Evolutionary conservation across 1,140 invertebrate genomes (phyloP).

Genomic region (Neomicropteryx cornuta): DNA sequence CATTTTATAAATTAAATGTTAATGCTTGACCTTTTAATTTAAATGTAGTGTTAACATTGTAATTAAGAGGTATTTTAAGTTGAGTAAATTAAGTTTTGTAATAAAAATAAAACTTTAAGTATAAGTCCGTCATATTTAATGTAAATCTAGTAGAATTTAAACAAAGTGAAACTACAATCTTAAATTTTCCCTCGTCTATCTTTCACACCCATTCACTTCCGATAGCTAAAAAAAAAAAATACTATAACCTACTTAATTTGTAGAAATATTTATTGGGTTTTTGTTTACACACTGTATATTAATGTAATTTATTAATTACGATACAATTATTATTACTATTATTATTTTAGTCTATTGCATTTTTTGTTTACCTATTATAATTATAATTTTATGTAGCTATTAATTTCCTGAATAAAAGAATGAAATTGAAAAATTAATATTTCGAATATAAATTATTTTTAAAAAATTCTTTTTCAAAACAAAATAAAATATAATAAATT

Average conservation of each 20-base stretch:
- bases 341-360: too few species aligned
- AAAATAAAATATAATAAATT: slow-evolving; percentile 1
- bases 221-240: background rate
- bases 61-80: too few species aligned
- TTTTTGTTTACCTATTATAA: too few species aligned
- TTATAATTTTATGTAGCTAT: background rate
- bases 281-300: too few species aligned
- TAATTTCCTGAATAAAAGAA: slow-evolving; percentile 2
- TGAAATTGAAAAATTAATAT: background rate
- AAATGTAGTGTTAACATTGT: too few species aligned
- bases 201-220: too few species aligned
- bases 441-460: background rate
- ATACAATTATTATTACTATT: too few species aligned
- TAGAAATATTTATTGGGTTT: too few species aligned
- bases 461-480: background rate
- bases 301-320: too few species aligned
- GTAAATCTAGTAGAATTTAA: background rate
- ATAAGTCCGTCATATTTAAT: background rate
- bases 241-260: background rate
- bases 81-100: too few species aligned
- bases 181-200: background rate
- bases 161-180: background rate
- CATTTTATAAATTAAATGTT: too few species aligned
- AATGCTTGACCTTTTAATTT: too few species aligned
- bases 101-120: background rate